Base-by-base conservation (phyloP, 2,113 vertebrate genomes). In the Symphodus melops region DNA sequence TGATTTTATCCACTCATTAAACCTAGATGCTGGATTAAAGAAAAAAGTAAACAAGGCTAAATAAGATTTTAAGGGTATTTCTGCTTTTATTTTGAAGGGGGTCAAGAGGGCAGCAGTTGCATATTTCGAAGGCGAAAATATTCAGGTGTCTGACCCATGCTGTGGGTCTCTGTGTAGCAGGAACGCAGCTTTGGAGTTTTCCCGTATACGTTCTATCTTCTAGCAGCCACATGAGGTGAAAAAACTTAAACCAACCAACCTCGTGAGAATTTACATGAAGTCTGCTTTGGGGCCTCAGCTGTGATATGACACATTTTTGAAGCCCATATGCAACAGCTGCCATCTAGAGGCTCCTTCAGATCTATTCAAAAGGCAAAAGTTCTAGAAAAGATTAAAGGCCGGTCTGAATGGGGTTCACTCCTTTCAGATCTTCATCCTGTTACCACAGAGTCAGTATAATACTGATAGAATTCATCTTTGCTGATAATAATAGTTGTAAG, bases 391-490 rank as follows among this genome's bases (percentile, higher is more conserved):
- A 87, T 89, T 83, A 72, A 52, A 55, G 79, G 84, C 76, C 42
- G 23, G 67, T 52, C 82, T 79, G 72, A 91, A 78, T 63, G 75
- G 76, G 82, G 82, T 89, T 85, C 84, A 72, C 81, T 85, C 83
- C 84, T 82, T 86, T 70, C 81, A 57, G 67, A 79, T 85, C 81
- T 76, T 48, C 69, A 59, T 86, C 85, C 82, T 66, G 71, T 86
- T 85, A 67, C 86, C 86, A 79, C 85, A 83, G 33, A 84, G 81
- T 88, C 92, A 88, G 94, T 94, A 86, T 94, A 97, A 96, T 94
- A 97, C 95, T 96, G 96, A 94, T 94, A 84, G 75, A 82, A 83
- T 94, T 95, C 81, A 75, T 87, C 92, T 88, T 84, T 83, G 87
- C 80, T 89, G 78, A 88, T 91, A 91, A 91, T 90, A 92, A 90